Evolutionary conservation across 2,888 invertebrate genomes (phyloP).

Genomic region (Himalopsyche japonica): DNA sequence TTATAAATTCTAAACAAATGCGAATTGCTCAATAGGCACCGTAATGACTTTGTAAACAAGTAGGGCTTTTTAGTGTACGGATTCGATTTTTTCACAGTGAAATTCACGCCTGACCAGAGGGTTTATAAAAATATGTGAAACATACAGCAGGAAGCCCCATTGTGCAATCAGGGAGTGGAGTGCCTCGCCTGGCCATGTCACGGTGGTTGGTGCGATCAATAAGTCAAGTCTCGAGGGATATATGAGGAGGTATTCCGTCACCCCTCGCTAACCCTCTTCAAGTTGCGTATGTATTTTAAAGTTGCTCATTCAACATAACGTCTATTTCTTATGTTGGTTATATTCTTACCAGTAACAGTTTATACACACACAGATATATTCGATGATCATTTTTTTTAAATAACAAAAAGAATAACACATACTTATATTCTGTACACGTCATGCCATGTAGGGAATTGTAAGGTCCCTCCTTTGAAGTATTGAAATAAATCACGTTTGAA

Average conservation of each 20-base stretch:
- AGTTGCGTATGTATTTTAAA: neutral
- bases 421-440: too few species aligned
- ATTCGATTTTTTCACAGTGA: neutral
- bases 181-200: conserved; percentile 22
- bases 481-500: too few species aligned
- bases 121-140: neutral
- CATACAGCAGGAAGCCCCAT: neutral
- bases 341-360: too few species aligned
- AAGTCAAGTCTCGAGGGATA: conserved; percentile 37
- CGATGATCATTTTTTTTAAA: too few species aligned
- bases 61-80: neutral
- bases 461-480: too few species aligned
- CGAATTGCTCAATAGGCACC: neutral
- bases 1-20: too few species aligned
- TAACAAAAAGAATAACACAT: too few species aligned
- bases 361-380: too few species aligned
- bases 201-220: conserved; percentile 40
- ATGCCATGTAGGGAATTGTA: too few species aligned
- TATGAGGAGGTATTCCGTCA: neutral
- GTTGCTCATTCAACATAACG: neutral
- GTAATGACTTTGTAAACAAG: neutral
- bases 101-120: neutral
- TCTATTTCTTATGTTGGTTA: too few species aligned
- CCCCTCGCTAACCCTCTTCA: neutral
- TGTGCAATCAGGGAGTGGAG: neutral